These are phyloP conservation scores for Bursaphelenchus mucronatus DNA, from an alignment of 1,140 invertebrate species.

Conservation along the genomic window DNA sequence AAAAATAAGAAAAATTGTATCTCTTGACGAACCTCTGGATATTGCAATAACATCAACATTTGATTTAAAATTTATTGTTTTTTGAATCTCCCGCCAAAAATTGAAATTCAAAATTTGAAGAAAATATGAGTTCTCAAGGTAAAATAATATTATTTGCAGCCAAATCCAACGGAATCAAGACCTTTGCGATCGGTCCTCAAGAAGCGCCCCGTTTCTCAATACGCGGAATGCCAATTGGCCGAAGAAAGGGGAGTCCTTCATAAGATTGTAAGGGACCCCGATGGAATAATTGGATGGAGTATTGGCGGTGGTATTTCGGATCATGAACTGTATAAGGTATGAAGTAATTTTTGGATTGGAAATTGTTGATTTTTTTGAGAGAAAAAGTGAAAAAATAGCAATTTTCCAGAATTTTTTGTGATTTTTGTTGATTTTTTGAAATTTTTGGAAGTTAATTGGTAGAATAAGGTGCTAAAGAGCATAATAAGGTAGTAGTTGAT, in stretches of 20 bases:
- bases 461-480: too few relatives aligned
- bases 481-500: too few relatives aligned
- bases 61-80: neutral
- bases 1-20: neutral
- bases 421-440: too few relatives aligned
- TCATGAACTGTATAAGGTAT: too few relatives aligned
- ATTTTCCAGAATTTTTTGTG: too few relatives aligned
- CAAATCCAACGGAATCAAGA: slow-evolving; percentile 22
- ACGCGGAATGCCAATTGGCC: slow-evolving; percentile 16
- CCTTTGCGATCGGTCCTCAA: slow-evolving; percentile 41
- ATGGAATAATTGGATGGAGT: slow-evolving; percentile 64
- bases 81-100: neutral
- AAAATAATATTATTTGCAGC: too few relatives aligned
- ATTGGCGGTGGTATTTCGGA: slow-evolving; percentile 43
- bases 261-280: slow-evolving; percentile 53
- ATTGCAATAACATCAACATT: neutral
- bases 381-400: too few relatives aligned
- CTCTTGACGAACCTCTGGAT: neutral
- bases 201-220: slow-evolving; percentile 30
- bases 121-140: neutral
- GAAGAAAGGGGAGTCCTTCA: slow-evolving; percentile 65
- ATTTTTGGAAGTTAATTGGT: too few relatives aligned
- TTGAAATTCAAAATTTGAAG: neutral
- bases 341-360: too few relatives aligned
- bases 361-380: too few relatives aligned